Conservation (phyloP, 2,888 invertebrate species). For the Eledona agricola region DNA sequence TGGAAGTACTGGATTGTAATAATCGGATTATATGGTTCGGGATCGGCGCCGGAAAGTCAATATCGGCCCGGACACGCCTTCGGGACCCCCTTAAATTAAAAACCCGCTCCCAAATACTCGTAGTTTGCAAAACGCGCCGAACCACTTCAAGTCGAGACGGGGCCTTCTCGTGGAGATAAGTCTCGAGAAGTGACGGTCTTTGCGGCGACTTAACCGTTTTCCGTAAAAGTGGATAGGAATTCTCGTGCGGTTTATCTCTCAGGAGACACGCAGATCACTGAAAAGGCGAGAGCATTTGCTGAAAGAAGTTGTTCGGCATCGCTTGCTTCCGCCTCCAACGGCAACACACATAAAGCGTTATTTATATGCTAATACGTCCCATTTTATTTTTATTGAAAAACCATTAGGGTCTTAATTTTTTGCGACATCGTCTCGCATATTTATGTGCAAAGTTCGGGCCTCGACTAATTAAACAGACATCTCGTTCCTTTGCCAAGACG, state of each 20-base stretch:
- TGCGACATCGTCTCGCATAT: too few relatives aligned
- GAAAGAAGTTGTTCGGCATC: constrained; percentile 33
- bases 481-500: too few relatives aligned
- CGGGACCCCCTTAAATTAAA: constrained; percentile 23
- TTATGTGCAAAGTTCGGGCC: too few relatives aligned
- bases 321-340: constrained; percentile 9
- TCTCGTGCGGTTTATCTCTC: constrained; percentile 47
- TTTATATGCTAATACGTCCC: constrained; percentile 22
- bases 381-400: neutral
- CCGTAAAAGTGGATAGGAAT: constrained; percentile 36
- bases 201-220: constrained; percentile 33
- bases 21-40: constrained; percentile 48
- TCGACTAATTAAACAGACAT: too few relatives aligned
- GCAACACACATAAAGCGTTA: constrained; percentile 17
- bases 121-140: too few relatives aligned
- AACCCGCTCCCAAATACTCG: constrained; percentile 13
- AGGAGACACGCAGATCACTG: constrained; percentile 44
- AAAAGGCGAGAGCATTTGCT: constrained; percentile 35
- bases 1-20: constrained; percentile 48
- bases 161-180: constrained; percentile 25
- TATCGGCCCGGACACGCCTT: constrained; percentile 9
- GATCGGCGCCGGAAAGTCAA: constrained; percentile 28
- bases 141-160: too few relatives aligned
- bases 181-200: constrained; percentile 34
- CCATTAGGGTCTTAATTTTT: too few relatives aligned